Evolutionary conservation across 64 coral and sea anemone genomes (phyloP), one percentile per base, ranked within the genome.

Genomic region (Cladopsammia gracilis): DNA sequence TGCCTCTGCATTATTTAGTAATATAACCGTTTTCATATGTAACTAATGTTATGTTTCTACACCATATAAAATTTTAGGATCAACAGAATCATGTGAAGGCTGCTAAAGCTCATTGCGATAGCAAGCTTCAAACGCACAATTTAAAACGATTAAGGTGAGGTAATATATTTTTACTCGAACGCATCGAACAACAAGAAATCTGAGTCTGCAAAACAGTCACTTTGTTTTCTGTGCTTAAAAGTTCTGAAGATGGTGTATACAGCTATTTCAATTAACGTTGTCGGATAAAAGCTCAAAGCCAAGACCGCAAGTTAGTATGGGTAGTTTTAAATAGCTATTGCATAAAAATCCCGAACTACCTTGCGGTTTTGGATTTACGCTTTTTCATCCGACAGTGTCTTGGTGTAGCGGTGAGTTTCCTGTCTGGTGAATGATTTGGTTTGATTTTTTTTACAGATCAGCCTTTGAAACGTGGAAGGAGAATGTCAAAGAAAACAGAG

Each of bases 381-480:
- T 56, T 56, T n/a, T 56, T 56, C 53, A 56, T 56, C n/a, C n/a
- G n/a, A n/a, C 53, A 7, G 1, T 56, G 53, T 11, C 6, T 75
- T 3, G 2, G 7, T 15, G 25, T 57, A 18, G 6, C 19, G 20
- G 23, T 1, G 34, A 46, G 19, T 51, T 48, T 75, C 47, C 47
- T 49, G 7, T 75, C 18, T 0, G 20, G 47, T 49, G n/a, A 15
- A 75, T 48, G 15, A n/a, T 5, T 20, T 49, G 4, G 18, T 6
- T 43, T 20, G 5, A 13, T n/a, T 49, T 16, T 58, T 49, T 51
- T 20, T 15, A 19, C 42, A 84, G 80, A 43, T 84, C 45, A 22
- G 62, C 62, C 8, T 68, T 84, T 68, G 60, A 84, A 48, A 46
- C 58, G 45, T 84, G 80, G 80, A 84, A 68, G 45, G 43, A 67